Conservation (phyloP, 2,797 vertebrate genomes). For the Chloroceryle inda region DNA sequence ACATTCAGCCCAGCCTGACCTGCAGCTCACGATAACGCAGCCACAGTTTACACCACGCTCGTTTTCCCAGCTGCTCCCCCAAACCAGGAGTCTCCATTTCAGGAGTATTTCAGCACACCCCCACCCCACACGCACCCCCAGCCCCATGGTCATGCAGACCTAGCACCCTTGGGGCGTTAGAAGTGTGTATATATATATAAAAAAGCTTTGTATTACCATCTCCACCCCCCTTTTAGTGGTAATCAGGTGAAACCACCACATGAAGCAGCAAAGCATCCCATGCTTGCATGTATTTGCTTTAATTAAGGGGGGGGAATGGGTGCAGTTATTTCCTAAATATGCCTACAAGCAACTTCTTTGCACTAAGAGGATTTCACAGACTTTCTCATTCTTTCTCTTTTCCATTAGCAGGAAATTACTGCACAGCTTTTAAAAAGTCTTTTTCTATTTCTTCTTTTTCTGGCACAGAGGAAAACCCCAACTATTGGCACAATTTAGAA, state of each 20-base stretch:
- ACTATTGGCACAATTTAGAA: not conserved
- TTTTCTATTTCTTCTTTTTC: no score
- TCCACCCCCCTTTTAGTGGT: not conserved
- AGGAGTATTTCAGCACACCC: not conserved
- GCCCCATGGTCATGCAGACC: no score
- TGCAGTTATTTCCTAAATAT: not conserved
- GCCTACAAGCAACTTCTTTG: not conserved
- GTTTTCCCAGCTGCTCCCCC: not conserved
- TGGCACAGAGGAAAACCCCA: not conserved
- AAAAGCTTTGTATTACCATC: not conserved
- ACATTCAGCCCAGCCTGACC: not conserved
- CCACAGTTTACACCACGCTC: rapidly evolving
- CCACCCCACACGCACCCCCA: rapidly evolving
- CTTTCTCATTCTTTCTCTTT: not conserved
- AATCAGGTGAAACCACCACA: not conserved
- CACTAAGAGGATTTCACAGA: not conserved
- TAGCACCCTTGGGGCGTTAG: not conserved
- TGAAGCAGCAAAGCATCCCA: rapidly evolving
- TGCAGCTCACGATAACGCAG: rapidly evolving
- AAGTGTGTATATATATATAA: no score
- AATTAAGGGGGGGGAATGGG: not conserved
- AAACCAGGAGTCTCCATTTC: not conserved
- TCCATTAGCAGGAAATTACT: not conserved
- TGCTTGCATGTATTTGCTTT: not conserved
- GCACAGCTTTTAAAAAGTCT: not conserved